These are phyloP conservation scores for Hypotaenidia okinawae DNA, from an alignment of 2,797 vertebrate genomes.

Conservation along the genomic window DNA sequence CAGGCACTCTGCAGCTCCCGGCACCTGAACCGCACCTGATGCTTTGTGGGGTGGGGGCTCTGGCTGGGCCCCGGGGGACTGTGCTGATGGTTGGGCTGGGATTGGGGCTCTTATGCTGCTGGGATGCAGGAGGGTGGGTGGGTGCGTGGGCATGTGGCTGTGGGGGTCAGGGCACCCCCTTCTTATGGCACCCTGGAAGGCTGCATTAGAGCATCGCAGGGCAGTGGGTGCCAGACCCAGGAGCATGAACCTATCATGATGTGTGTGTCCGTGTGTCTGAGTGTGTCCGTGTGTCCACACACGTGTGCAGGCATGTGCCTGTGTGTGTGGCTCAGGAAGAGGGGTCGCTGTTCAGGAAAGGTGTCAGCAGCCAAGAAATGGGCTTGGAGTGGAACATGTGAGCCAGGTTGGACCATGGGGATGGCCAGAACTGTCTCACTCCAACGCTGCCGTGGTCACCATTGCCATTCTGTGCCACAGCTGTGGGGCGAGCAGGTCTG, in stretches of 20 bases:
- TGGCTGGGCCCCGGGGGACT: fast-evolving
- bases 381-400: neutral
- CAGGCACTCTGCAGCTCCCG: fast-evolving
- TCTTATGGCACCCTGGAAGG: neutral
- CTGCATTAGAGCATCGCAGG: fast-evolving
- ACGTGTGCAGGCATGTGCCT: neutral
- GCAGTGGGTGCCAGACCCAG: fast-evolving
- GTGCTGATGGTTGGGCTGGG: neutral
- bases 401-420: neutral
- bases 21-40: neutral
- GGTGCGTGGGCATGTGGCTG: fast-evolving
- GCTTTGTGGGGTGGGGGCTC: fast-evolving
- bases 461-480: neutral
- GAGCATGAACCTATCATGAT: fast-evolving
- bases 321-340: no score
- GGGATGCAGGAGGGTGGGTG: neutral
- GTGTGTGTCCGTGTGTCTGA: neutral
- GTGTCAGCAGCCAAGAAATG: constrained; percentile 8
- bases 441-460: neutral
- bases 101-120: fast-evolving
- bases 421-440: neutral
- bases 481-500: fast-evolving
- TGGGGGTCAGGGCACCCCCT: fast-evolving
- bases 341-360: neutral
- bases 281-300: neutral